Evolutionary conservation across 2,888 invertebrate species (phyloP).

Genomic region (Dynastes maya): DNA sequence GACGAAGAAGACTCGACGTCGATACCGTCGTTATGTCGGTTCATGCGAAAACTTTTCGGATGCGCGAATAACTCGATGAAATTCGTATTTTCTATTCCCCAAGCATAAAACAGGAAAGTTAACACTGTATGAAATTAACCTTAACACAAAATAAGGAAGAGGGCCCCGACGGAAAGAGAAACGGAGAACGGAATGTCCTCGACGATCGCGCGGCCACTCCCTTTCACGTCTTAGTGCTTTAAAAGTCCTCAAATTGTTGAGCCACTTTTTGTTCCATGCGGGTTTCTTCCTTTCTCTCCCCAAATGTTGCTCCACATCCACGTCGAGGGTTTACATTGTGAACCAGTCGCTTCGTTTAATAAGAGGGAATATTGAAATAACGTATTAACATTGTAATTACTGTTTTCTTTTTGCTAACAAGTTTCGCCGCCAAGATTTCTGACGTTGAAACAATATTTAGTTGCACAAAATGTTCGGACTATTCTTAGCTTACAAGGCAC

Average conservation of each 20-base stretch:
- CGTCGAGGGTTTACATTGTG: constrained; percentile 21
- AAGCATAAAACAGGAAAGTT: constrained; percentile 62
- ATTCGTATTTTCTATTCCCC: constrained; percentile 62
- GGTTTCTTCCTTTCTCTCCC: constrained; percentile 9
- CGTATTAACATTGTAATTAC: not conserved
- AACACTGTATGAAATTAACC: constrained; percentile 64
- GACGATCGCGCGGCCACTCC: constrained; percentile 37
- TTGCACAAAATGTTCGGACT: not conserved
- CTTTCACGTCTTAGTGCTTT: constrained; percentile 12
- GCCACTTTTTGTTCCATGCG: constrained; percentile 19
- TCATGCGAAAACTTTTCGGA: constrained; percentile 58
- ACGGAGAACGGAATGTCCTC: constrained; percentile 37
- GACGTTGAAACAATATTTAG: not conserved
- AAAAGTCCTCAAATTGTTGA: constrained; percentile 26
- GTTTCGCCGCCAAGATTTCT: not conserved
- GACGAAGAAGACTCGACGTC: constrained; percentile 14
- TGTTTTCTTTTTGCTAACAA: constrained; percentile 7
- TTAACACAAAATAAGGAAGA: constrained; percentile 54
- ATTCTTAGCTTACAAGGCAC: too few species aligned
- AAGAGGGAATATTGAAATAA: not conserved
- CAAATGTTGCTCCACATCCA: not conserved
- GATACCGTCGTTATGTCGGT: constrained; percentile 55
- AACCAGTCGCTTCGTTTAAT: not conserved
- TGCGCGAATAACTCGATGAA: constrained; percentile 60
- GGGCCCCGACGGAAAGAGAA: constrained; percentile 2